Evolutionary conservation across 2,797 vertebrate species (phyloP).

Genomic region (Mormyrops boulengeri): DNA sequence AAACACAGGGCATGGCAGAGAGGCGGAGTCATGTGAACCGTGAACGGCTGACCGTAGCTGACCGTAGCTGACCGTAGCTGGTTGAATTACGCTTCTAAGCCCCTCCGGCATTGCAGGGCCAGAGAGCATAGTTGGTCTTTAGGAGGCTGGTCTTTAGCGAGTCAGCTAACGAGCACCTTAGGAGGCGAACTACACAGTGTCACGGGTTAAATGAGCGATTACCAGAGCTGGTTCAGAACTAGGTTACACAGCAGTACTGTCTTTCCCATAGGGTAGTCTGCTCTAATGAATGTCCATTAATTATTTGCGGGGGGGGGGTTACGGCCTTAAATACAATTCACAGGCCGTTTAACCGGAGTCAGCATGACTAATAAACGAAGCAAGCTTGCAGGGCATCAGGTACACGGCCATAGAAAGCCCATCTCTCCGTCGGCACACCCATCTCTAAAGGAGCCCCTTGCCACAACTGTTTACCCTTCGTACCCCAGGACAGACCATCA

Average conservation of each 20-base stretch:
- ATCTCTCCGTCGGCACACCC: constrained; percentile 33
- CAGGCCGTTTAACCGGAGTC: constrained; percentile 61
- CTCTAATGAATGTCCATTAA: constrained; percentile 67
- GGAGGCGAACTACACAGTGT: not conserved
- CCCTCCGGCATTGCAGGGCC: not conserved
- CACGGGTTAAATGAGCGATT: not conserved
- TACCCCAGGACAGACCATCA: not conserved
- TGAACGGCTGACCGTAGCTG: not conserved
- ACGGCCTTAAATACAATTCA: constrained; percentile 60
- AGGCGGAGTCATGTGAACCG: not conserved
- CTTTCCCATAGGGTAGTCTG: constrained; percentile 48
- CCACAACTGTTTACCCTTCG: constrained; percentile 27
- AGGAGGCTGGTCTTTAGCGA: not conserved
- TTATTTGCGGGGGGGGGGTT: constrained; percentile 56
- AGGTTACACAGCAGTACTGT: not conserved
- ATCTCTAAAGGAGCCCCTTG: constrained; percentile 20
- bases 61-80: not conserved
- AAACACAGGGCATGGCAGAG: not conserved
- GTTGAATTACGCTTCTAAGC: not conserved
- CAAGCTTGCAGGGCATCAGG: constrained; percentile 51
- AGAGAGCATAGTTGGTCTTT: not conserved
- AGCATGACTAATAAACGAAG: constrained; percentile 59
- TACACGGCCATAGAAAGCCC: constrained; percentile 38
- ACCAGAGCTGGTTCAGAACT: not conserved
- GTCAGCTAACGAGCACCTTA: not conserved